Evolutionary conservation across 2,113 vertebrate species (phyloP).

Genomic region (Arvicanthis niloticus): DNA sequence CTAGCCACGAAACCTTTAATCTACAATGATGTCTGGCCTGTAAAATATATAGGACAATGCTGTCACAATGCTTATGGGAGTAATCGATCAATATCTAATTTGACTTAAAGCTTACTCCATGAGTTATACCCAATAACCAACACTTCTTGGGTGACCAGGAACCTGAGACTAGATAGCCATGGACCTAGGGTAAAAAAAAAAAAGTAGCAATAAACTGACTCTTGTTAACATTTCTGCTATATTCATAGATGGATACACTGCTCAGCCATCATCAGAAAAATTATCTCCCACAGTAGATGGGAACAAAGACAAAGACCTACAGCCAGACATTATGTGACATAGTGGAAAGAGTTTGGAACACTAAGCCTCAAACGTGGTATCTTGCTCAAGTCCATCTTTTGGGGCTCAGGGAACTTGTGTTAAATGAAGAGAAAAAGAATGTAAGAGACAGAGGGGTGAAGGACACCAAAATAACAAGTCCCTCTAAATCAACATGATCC

Average conservation of each 20-base stretch:
- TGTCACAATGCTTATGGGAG: background rate
- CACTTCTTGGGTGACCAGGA: background rate
- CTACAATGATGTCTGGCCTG: background rate
- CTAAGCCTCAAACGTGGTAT: background rate
- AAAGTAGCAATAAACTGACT: background rate
- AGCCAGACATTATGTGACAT: background rate
- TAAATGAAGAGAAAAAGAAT: background rate
- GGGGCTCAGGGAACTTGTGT: background rate
- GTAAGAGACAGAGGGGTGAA: background rate
- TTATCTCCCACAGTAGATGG: background rate
- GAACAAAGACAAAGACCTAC: background rate
- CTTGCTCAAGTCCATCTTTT: background rate
- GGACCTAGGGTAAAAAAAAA: background rate
- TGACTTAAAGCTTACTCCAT: background rate
- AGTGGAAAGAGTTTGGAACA: background rate
- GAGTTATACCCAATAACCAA: background rate
- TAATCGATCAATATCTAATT: background rate
- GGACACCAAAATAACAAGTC: background rate
- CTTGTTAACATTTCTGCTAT: background rate
- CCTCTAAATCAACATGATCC: background rate
- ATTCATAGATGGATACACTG: background rate
- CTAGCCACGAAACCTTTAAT: background rate
- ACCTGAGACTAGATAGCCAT: background rate
- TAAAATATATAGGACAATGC: background rate
- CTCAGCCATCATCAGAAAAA: background rate